These are phyloP conservation scores for Limnephilus marmoratus DNA, from an alignment of 2,888 invertebrate species.

Conservation along the genomic window DNA sequence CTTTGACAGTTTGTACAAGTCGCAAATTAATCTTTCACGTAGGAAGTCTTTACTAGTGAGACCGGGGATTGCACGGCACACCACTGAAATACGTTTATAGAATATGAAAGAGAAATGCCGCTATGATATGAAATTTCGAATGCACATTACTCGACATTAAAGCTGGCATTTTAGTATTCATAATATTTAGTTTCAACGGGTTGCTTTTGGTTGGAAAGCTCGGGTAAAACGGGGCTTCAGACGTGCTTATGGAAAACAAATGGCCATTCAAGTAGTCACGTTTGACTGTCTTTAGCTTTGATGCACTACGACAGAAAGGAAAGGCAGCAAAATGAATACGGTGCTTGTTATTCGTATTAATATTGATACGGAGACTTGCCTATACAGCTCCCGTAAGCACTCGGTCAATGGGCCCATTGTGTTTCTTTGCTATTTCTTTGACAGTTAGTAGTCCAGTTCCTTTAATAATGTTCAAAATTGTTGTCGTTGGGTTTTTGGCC, in stretches of 20 bases:
- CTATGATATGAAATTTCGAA: not conserved
- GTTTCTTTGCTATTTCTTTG: no score
- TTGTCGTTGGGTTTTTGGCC: no score
- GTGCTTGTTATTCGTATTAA: not conserved
- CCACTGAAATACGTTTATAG: not conserved
- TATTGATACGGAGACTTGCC: not conserved
- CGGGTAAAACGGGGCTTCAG: not conserved
- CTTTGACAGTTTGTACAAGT: no score
- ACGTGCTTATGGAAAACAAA: not conserved
- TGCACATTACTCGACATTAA: not conserved
- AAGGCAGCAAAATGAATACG: not conserved
- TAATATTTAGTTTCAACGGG: not conserved
- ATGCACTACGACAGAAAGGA: not conserved
- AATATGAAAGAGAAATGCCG: not conserved
- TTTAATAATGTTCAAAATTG: no score
- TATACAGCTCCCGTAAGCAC: no score
- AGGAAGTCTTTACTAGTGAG: not conserved
- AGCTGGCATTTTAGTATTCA: constrained; percentile 2
- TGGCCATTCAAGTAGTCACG: not conserved
- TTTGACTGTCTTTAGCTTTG: not conserved
- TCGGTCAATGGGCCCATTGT: no score
- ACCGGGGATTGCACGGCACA: not conserved
- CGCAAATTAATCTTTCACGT: no score
- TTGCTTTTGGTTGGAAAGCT: not conserved
- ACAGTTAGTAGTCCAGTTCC: no score